phyloP scores from a whole-genome alignment of 2,797 vertebrate species.

The Tapirus indicus region DNA sequence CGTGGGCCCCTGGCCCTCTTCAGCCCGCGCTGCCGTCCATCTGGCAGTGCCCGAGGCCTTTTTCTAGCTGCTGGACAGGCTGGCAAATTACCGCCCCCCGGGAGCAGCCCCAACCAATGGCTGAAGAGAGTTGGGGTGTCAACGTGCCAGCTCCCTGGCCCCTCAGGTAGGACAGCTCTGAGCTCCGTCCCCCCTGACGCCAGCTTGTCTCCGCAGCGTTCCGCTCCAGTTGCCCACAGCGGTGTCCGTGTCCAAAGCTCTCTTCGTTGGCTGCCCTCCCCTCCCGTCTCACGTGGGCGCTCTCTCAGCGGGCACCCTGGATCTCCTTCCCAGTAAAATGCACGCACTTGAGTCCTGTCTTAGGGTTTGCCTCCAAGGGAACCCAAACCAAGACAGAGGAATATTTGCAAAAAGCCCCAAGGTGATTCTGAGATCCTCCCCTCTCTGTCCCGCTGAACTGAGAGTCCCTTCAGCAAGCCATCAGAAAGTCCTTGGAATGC shows the following conservation, averaged over 20 bases:
- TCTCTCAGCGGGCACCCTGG: neutral
- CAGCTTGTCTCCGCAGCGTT: neutral
- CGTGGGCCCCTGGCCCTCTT: rapidly evolving
- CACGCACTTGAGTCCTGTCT: neutral
- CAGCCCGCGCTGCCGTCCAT: neutral
- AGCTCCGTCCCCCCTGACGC: neutral
- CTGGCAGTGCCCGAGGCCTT: constrained; percentile 5
- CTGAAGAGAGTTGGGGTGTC: neutral
- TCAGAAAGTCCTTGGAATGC: neutral
- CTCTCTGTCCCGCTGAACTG: neutral
- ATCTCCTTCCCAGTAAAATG: no score
- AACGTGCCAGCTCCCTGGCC: neutral
- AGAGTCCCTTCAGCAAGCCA: neutral
- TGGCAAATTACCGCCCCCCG: neutral
- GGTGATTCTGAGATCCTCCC: neutral
- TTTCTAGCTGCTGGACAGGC: neutral
- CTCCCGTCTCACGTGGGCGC: rapidly evolving
- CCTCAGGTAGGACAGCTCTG: neutral
- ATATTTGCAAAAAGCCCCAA: neutral
- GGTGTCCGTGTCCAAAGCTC: neutral
- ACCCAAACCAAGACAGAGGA: neutral
- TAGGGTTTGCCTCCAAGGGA: neutral
- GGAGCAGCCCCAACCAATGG: neutral
- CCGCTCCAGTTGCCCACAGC: neutral
- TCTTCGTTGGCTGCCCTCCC: neutral